Conservation (phyloP, 2,797 vertebrate species). For the Myripristis jacobus region DNA sequence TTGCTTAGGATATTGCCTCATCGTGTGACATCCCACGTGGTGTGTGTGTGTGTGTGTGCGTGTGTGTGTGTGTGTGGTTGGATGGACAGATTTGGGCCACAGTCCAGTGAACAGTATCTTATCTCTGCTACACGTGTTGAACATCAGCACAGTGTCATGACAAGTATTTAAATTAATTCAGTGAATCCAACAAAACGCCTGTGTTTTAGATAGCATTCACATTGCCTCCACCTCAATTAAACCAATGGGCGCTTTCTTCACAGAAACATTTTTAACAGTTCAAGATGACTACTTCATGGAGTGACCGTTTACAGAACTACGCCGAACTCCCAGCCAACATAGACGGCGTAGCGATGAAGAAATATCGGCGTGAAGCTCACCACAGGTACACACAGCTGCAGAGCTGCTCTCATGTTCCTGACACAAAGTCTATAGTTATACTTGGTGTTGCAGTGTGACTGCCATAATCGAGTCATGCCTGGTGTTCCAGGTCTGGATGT, state of each 20-base stretch:
- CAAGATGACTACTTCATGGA: conserved; percentile 97
- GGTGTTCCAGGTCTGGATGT: no score
- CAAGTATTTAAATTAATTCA: no score
- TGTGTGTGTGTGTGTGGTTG: no score
- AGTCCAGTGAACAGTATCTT: no score
- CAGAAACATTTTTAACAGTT: conserved; percentile 36
- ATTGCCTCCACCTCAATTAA: not conserved
- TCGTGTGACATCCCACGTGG: not conserved
- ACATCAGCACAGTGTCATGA: not conserved
- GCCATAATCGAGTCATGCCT: no score
- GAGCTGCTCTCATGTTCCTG: not conserved
- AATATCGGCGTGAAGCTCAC: conserved; percentile 94
- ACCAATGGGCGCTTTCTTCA: not conserved
- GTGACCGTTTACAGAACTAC: conserved; percentile 94
- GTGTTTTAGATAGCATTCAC: not conserved
- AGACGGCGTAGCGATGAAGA: conserved; percentile 94
- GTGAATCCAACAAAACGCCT: no score
- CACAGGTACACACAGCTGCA: conserved; percentile 85
- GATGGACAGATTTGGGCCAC: not conserved
- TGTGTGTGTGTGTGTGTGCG: no score
- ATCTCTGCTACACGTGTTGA: not conserved
- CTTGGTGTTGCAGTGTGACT: no score
- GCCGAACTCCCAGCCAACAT: conserved; percentile 95
- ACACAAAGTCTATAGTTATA: not conserved
- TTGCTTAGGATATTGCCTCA: not conserved